Conservation (phyloP, 1,140 invertebrate species). For the Amphibalanus amphitrite region DNA sequence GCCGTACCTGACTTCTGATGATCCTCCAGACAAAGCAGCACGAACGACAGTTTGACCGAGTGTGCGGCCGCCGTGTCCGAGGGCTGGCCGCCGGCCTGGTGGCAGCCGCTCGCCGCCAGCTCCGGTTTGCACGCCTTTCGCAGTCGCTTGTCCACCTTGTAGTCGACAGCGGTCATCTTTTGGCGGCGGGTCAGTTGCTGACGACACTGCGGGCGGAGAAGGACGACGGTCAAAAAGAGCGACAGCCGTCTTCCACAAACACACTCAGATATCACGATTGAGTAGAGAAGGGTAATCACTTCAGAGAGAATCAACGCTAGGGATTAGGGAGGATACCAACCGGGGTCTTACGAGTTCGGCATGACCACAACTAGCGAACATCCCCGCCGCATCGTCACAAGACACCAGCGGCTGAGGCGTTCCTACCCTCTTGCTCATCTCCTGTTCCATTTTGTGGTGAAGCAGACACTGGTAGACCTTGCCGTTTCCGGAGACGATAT, state of each 20-base stretch:
- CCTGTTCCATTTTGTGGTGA: constrained; percentile 57
- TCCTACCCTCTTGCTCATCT: constrained; percentile 35
- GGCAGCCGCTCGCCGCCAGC: background rate
- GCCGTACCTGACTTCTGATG: background rate
- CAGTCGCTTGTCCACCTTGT: constrained; percentile 33
- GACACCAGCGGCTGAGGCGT: no score
- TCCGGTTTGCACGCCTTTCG: constrained; percentile 25
- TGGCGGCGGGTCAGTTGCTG: constrained; percentile 32
- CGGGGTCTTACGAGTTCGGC: no score
- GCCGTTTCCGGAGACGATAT: constrained; percentile 37
- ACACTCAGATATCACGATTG: no score
- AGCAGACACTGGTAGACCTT: constrained; percentile 81
- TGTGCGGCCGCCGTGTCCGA: background rate
- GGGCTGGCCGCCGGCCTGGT: background rate
- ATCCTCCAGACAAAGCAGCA: background rate
- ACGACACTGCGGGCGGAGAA: constrained; percentile 25
- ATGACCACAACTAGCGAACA: no score
- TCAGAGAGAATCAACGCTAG: no score
- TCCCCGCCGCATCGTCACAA: no score
- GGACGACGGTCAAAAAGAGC: no score
- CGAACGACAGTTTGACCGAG: background rate
- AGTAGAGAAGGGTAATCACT: no score
- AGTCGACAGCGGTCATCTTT: constrained; percentile 32
- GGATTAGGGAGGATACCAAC: no score
- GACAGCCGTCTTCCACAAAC: no score